phyloP scores from a whole-genome alignment of 2,113 vertebrate species.

The Ondatra zibethicus region DNA sequence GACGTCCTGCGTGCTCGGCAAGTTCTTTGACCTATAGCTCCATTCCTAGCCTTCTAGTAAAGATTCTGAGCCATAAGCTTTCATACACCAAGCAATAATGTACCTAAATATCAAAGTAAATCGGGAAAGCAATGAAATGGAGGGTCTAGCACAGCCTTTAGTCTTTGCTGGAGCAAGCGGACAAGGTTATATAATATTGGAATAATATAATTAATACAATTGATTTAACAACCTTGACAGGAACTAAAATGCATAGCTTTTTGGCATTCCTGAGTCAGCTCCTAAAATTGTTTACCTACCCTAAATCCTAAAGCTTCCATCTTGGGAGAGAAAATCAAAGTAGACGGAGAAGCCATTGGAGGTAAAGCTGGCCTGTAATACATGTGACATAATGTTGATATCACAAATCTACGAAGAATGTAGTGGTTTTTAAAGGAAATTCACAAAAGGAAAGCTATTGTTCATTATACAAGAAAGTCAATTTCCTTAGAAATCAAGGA shows the following conservation, averaged over 20 bases:
- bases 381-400: neutral
- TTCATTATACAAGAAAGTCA: slow-evolving; percentile 40
- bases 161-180: neutral
- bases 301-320: neutral
- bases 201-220: slow-evolving; percentile 5
- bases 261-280: neutral
- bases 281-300: slow-evolving; percentile 11
- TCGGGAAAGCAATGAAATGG: neutral
- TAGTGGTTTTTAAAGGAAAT: neutral
- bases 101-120: slow-evolving; percentile 27
- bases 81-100: neutral
- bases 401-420: neutral
- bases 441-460: neutral
- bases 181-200: neutral
- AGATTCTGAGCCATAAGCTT: neutral
- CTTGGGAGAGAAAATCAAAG: neutral
- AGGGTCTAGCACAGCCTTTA: neutral
- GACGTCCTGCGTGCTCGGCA: neutral
- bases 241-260: neutral
- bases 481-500: slow-evolving; percentile 50
- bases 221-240: slow-evolving; percentile 4
- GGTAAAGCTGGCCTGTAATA: neutral
- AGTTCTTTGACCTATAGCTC: too few species aligned
- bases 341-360: neutral
- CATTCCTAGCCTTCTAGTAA: neutral